Evolutionary conservation across 2,888 invertebrate genomes (phyloP).

Genomic region (Thera obeliscata): DNA sequence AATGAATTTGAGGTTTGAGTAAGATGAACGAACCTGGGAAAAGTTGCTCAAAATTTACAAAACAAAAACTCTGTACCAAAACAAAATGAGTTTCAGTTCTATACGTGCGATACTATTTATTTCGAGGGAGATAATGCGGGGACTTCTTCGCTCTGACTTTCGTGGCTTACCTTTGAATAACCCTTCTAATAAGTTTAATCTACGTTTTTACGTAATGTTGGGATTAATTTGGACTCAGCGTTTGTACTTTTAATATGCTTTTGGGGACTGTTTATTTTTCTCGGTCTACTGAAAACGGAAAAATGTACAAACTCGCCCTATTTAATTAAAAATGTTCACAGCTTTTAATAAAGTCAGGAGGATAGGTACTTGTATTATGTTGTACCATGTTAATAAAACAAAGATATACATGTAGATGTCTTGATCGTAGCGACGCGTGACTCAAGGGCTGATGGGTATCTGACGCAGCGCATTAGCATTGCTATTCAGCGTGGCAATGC

Average conservation of each 20-base stretch:
- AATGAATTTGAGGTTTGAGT: too few species aligned
- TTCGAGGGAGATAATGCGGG: conserved; percentile 22
- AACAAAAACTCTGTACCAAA: too few species aligned
- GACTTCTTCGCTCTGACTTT: conserved; percentile 29
- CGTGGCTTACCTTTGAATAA: conserved; percentile 31
- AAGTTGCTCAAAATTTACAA: too few species aligned
- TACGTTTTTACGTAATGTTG: conserved; percentile 29
- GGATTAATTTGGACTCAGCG: conserved; percentile 21
- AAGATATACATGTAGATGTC: too few species aligned
- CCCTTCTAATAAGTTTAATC: conserved; percentile 31
- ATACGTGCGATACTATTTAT: neutral
- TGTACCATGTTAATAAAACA: too few species aligned
- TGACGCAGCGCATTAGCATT: too few species aligned
- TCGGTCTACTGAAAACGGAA: conserved; percentile 3
- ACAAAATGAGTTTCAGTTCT: conserved; percentile 15
- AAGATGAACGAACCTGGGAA: too few species aligned
- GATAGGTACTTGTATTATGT: too few species aligned
- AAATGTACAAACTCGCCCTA: neutral
- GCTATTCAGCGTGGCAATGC: too few species aligned
- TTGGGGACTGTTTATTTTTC: conserved; percentile 11
- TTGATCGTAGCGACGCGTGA: too few species aligned
- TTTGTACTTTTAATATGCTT: conserved; percentile 20
- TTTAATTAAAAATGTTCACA: neutral
- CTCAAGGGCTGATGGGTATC: too few species aligned
- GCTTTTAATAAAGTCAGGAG: neutral